phyloP scores from a whole-genome alignment of 2,888 invertebrate genomes.

The Drosophila fungiperda region DNA sequence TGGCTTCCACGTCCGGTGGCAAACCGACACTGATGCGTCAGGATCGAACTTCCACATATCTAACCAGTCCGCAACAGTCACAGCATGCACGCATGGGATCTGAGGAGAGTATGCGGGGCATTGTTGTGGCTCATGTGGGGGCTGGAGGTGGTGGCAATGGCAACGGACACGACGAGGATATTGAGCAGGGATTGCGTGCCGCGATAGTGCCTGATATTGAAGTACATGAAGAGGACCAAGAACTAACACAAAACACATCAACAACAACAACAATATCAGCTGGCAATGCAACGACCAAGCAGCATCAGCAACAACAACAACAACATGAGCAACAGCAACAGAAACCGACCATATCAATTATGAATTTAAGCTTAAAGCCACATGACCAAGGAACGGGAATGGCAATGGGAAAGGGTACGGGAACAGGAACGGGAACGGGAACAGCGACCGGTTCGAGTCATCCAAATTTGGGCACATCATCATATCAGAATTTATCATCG shows the following conservation, averaged over 20 bases:
- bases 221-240: conserved; percentile 85
- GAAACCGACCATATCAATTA: conserved; percentile 87
- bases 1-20: conserved; percentile 85
- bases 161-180: conserved; percentile 84
- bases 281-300: conserved; percentile 83
- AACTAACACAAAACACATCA: conserved; percentile 66
- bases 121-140: conserved; percentile 61
- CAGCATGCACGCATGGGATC: conserved; percentile 91
- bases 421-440: conserved; percentile 39
- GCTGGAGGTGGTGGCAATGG: background rate
- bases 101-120: conserved; percentile 90
- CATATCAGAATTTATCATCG: conserved; percentile 87
- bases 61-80: conserved; percentile 89
- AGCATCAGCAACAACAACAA: conserved; percentile 77
- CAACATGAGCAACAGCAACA: conserved; percentile 80
- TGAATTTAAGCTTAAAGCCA: conserved; percentile 83
- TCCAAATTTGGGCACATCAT: conserved; percentile 79
- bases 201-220: conserved; percentile 86
- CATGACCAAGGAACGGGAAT: conserved; percentile 32
- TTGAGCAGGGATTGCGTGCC: conserved; percentile 81
- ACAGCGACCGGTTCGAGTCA: conserved; percentile 54
- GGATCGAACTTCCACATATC: conserved; percentile 92
- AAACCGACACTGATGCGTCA: conserved; percentile 94
- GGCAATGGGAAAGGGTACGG: conserved; percentile 11
- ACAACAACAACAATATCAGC: conserved; percentile 50